Base-by-base conservation (phyloP, 1,140 invertebrate species). In the Choristoneura fumiferana region DNA sequence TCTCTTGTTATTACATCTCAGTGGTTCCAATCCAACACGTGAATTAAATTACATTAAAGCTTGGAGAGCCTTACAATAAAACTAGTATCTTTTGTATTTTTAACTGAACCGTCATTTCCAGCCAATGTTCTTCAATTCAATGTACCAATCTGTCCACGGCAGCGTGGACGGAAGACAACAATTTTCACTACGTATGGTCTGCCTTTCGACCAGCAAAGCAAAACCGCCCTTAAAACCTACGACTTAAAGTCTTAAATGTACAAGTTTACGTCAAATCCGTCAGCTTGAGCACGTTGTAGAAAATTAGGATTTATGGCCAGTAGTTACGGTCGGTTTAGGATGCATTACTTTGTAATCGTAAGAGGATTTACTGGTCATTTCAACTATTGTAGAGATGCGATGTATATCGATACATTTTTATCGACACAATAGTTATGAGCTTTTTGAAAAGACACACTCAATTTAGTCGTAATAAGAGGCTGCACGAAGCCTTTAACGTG, bases 81-180 rank as follows among this genome's bases (percentile, higher is more conserved):
- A 6, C 22, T 2, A 6, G 22, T 29, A 3, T 29, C 22, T 29
- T 3, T 29, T 29, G 22, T 29, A 6, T 2, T 3, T 29, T 29
- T 6, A 29, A 6, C 22, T 4, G 1, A 37, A 4, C 35, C 35
- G 35, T 9, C n/a, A 10, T 37, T 37, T 10, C n/a, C 35, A 37
- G 35, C 3, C 35, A 9, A n/a, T 14, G 15, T 12, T 43, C 40
- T 15, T n/a, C 40, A 17, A 17, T 17, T 14, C 15, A 43, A 43
- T 43, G 40, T 15, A 3, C 15, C 40, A 43, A 43, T 43, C 40
- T 43, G 40, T 18, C 40, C 17, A 22, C 17, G 15, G 14, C 40
- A 18, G 18, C 13, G 13, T 12, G 40, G 9, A n/a, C 40, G 40
- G 40, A 43, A 43, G 40, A 43, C 40, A 43, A 43, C 40, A 43